Conservation (phyloP, 2,888 invertebrate species). For the Acanthosoma haemorrhoidale region DNA sequence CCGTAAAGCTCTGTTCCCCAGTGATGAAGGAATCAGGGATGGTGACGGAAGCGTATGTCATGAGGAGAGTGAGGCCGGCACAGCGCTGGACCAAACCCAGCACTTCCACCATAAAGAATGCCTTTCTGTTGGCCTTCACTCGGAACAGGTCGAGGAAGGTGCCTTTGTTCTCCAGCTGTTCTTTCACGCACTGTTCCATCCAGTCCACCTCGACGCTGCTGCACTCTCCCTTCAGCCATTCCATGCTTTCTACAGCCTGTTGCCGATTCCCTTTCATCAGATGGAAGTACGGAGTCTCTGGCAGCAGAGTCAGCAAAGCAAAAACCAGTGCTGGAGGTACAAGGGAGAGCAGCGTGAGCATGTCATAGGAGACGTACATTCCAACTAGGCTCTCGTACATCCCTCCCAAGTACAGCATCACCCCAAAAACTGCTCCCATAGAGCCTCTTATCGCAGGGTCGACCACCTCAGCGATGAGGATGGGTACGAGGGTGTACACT, state of each 20-base stretch:
- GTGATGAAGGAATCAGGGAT: constrained; percentile 36
- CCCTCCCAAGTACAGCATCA: constrained; percentile 41
- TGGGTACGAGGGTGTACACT: constrained; percentile 41
- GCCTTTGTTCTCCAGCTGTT: constrained; percentile 32
- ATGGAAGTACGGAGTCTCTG: constrained; percentile 59
- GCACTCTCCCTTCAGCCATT: constrained; percentile 33
- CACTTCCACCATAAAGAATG: constrained; percentile 36
- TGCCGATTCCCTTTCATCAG: constrained; percentile 50
- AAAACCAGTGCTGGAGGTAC: constrained; percentile 50
- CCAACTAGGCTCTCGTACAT: constrained; percentile 39
- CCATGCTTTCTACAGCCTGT: constrained; percentile 29
- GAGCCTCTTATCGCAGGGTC: constrained; percentile 40
- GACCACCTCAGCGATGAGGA: constrained; percentile 42
- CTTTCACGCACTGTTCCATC: constrained; percentile 34
- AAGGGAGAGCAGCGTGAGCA: constrained; percentile 46
- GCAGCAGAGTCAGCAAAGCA: constrained; percentile 53
- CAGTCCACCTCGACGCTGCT: constrained; percentile 25
- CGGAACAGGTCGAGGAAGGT: constrained; percentile 35
- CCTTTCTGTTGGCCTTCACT: constrained; percentile 34
- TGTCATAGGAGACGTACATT: constrained; percentile 45
- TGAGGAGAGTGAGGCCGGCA: constrained; percentile 39
- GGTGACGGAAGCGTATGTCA: constrained; percentile 38
- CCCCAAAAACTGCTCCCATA: constrained; percentile 38
- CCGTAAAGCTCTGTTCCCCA: constrained; percentile 34
- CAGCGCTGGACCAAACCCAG: constrained; percentile 34